Percentiles rank a stretch among this genome's conserved stretches.
Conservation (phyloP, 2,888 invertebrate genomes). For the Calameuta idolon region DNA sequence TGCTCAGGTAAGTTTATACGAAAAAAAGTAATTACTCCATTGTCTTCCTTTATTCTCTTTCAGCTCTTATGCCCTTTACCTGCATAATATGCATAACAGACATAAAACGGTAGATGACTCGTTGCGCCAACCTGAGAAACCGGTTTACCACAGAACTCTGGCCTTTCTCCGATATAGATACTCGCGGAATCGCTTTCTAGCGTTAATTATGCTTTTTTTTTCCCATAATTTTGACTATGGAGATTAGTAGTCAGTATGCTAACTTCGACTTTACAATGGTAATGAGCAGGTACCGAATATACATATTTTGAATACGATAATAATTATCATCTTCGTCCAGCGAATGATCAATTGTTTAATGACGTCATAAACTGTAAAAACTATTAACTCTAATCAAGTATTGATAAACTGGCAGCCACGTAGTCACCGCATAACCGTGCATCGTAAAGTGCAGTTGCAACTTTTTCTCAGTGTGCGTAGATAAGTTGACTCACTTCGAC, state of each 20-base stretch:
- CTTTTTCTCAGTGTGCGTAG: neutral
- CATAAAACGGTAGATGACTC: neutral
- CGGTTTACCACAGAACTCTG: slow-evolving; percentile 5
- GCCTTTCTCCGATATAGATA: neutral
- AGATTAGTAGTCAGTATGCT: neutral
- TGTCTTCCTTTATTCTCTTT: slow-evolving; percentile 5
- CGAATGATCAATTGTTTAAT: neutral
- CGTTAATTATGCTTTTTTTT: neutral
- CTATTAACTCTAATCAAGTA: neutral
- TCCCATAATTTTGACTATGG: neutral
- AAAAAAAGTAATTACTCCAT: neutral
- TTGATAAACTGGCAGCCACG: neutral
- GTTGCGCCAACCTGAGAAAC: slow-evolving; percentile 4
- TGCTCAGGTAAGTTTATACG: neutral
- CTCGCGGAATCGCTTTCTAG: slow-evolving; percentile 7
- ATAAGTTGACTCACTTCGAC: neutral
- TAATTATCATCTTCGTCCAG: neutral
- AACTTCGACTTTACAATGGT: neutral
- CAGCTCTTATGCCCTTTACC: neutral
- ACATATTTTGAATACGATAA: neutral
- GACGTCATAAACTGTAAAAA: neutral
- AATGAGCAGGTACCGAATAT: neutral
- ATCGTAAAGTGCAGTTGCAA: neutral
- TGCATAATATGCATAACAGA: slow-evolving; percentile 3
- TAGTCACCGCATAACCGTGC: neutral